Conservation (phyloP, 1,140 invertebrate species). For the Drosophila sechellia region DNA sequence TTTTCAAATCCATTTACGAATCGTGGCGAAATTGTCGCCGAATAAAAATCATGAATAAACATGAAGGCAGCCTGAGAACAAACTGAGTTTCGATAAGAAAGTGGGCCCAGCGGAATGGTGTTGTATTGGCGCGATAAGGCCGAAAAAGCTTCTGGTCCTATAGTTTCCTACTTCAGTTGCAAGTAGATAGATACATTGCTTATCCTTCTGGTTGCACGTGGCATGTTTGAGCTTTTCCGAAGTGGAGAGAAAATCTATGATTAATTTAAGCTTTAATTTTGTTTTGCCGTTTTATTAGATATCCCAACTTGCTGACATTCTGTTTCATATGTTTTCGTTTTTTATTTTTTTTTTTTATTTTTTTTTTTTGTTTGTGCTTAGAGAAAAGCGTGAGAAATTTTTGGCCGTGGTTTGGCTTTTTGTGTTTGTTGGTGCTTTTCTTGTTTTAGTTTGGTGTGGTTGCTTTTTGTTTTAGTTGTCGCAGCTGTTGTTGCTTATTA, state of each 20-base stretch:
- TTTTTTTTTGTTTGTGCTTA: conserved; percentile 35
- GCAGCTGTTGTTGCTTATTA: conserved; percentile 64
- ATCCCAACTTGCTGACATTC: conserved; percentile 23
- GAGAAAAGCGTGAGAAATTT: conserved; percentile 81
- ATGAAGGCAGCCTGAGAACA: conserved; percentile 28
- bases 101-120: not conserved
- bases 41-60: conserved; percentile 21
- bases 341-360: conserved; percentile 18
- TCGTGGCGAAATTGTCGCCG: conserved; percentile 11
- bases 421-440: conserved; percentile 43
- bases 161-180: not conserved
- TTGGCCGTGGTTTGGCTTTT: conserved; percentile 75
- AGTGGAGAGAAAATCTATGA: not conserved
- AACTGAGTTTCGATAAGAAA: conserved; percentile 15
- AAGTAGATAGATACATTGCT: not conserved
- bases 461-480: conserved; percentile 51
- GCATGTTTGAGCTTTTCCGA: not conserved
- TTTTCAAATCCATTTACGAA: conserved; percentile 2
- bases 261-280: not conserved
- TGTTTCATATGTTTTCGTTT: conserved; percentile 36
- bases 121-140: conserved; percentile 4
- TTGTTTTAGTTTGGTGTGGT: conserved; percentile 55
- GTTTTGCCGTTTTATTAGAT: conserved; percentile 11
- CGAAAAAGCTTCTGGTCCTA: not conserved
- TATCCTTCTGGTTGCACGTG: not conserved